A percentile compares a stretch with the other conserved stretches of the same genome.
Evolutionary conservation across 2,888 invertebrate species (phyloP).

Genomic region (Coleophora flavipennella): DNA sequence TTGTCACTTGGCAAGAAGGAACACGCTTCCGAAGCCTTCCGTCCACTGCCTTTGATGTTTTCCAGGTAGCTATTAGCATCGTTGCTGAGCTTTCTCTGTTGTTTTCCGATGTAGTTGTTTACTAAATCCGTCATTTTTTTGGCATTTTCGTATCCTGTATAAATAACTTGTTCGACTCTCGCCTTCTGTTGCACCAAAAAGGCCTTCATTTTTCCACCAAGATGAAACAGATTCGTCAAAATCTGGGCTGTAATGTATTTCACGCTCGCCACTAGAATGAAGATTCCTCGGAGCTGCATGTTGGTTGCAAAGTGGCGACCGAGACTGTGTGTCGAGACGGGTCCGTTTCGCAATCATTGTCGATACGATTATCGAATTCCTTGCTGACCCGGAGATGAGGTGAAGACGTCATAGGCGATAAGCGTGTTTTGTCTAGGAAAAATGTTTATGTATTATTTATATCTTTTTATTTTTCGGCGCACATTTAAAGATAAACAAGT

Average conservation of each 20-base stretch:
- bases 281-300: background rate
- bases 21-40: conserved; percentile 33
- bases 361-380: no score
- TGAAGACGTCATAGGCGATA: conserved; percentile 26
- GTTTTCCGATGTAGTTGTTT: conserved; percentile 37
- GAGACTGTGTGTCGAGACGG: no score
- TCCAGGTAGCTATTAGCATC: conserved; percentile 42
- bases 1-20: conserved; percentile 32
- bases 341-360: conserved; percentile 24
- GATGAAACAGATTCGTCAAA: background rate
- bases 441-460: conserved; percentile 1
- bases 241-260: no score
- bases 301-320: conserved; percentile 1
- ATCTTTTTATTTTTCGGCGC: no score
- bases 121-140: conserved; percentile 35
- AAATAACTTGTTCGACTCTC: conserved; percentile 18
- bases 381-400: conserved; percentile 29
- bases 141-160: conserved; percentile 26
- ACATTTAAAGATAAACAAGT: no score
- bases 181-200: background rate
- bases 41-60: conserved; percentile 33
- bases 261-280: no score
- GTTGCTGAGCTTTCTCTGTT: conserved; percentile 33
- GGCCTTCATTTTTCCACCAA: background rate
- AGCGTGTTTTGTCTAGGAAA: conserved; percentile 11